Evolutionary conservation across 2,797 vertebrate genomes (phyloP), one percentile per base, ranked within the genome.

Genomic region (Dallia pectoralis): DNA sequence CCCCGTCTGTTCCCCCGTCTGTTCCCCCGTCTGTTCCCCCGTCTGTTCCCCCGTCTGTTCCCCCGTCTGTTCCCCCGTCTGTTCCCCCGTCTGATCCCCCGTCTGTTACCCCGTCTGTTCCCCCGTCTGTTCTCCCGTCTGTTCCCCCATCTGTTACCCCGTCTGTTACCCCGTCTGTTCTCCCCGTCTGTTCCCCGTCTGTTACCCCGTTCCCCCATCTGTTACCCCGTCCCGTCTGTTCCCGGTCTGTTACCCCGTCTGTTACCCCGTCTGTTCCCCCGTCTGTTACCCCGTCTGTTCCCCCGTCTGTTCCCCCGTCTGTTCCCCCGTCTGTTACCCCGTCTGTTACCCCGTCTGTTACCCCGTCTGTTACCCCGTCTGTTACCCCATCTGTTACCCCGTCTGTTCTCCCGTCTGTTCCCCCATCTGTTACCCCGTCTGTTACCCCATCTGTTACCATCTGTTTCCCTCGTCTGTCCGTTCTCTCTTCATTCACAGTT

Each of bases 401-500:
- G n/a, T 0, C 7, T 4, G 40, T 11, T 4, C 51, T 12, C 19
- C 18, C 40, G 7, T 8, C 25, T 1, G 2, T 29, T 6, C 25
- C 16, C 7, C 14, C 5, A n/a, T 7, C 22, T 19, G 9, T 29
- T 15, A 0, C 27, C 5, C 29, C 30, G n/a, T 27, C 2, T 2
- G 5, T 25, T 29, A 22, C 53, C 22, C 33, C 33, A 36, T 36
- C 33, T 3, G 3, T 36, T 53, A 14, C 49, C 49, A 5, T 53
- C 49, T 18, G 49, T 19, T 29, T 27, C 59, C 4, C 29, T 12
- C 19, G 5, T 33, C 32, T 8, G 7, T 40, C 40, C 8, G 30
- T 70, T 32, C 0, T 22, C 19, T 1, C 0, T 78, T 48, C 66
- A 94, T 93, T 87, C 61, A 89, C 92, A 65, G 93, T 94, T 15